Percentiles rank a stretch among this genome's conserved stretches.
Conservation (phyloP, 2,797 vertebrate genomes). For the Anguilla pacifica region DNA sequence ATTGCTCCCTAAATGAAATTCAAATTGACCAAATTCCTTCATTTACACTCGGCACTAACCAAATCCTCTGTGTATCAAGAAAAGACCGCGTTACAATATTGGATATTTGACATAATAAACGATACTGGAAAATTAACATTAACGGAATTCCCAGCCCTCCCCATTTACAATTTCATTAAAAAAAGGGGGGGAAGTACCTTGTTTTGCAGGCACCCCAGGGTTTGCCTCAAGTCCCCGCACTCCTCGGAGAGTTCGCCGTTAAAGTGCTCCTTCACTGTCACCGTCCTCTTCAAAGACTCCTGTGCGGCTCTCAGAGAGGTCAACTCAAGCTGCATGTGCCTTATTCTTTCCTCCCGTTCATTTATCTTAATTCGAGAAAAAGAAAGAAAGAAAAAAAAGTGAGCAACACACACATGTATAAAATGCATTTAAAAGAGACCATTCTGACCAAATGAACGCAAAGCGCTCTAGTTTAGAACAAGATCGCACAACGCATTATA, state of each 20-base stretch:
- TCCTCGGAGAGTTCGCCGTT: constrained; percentile 56
- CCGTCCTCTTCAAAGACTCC: constrained; percentile 62
- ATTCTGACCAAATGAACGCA: not conserved
- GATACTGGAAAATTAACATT: constrained; percentile 70
- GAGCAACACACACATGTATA: not conserved
- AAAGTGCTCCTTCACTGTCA: constrained; percentile 60
- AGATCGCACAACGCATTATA: no score
- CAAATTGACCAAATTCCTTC: constrained; percentile 63
- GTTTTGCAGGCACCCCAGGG: constrained; percentile 58
- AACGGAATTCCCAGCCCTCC: constrained; percentile 64
- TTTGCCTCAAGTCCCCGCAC: constrained; percentile 56
- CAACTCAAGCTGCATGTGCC: constrained; percentile 56
- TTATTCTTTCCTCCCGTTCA: constrained; percentile 46
- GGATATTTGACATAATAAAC: constrained; percentile 75
- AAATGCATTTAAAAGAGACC: not conserved
- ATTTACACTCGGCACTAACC: constrained; percentile 60
- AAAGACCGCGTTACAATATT: constrained; percentile 69
- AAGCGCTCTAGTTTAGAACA: no score
- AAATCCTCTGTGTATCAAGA: constrained; percentile 63
- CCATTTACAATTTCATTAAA: constrained; percentile 70
- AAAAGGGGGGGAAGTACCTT: constrained; percentile 59
- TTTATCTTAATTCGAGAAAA: constrained; percentile 46
- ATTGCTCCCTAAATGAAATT: constrained; percentile 64
- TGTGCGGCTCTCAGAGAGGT: constrained; percentile 52
- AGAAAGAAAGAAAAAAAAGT: not conserved